Percentiles rank a stretch among this genome's conserved stretches.
phyloP scores from a whole-genome alignment of 2,113 vertebrate genomes.

The Jacana jacana region DNA sequence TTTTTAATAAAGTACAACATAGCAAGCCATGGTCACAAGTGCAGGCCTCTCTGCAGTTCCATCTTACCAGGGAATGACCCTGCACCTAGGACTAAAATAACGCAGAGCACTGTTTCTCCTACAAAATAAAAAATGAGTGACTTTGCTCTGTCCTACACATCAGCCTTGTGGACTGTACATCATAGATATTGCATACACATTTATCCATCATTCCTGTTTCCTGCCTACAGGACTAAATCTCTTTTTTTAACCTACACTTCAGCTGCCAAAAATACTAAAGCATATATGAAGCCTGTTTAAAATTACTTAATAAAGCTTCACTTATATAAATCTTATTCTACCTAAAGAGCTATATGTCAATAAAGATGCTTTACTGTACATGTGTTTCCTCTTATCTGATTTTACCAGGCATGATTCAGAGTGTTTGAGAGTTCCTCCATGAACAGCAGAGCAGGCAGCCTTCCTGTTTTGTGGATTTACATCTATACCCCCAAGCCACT shows the following conservation, averaged over 20 bases:
- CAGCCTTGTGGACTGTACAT: background rate
- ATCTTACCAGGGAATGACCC: background rate
- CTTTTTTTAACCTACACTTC: background rate
- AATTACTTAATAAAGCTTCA: background rate
- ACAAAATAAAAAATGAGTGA: background rate
- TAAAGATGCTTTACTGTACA: background rate
- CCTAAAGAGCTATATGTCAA: background rate
- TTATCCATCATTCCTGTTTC: background rate
- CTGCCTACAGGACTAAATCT: background rate
- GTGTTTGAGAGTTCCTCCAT: background rate
- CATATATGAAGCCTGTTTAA: background rate
- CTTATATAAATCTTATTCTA: background rate
- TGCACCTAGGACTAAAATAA: background rate
- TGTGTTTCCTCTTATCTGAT: background rate
- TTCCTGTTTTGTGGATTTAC: background rate
- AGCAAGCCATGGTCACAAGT: background rate
- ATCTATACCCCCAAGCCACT: background rate
- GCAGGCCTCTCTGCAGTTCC: background rate
- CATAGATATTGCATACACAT: background rate
- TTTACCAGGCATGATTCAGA: background rate
- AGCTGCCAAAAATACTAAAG: background rate
- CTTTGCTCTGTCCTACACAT: background rate
- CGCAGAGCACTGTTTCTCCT: background rate
- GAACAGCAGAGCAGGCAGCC: background rate
- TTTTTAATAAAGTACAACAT: background rate